These are phyloP conservation scores for Prunella fulvescens DNA, from an alignment of 2,113 vertebrate genomes.

Conservation along the genomic window DNA sequence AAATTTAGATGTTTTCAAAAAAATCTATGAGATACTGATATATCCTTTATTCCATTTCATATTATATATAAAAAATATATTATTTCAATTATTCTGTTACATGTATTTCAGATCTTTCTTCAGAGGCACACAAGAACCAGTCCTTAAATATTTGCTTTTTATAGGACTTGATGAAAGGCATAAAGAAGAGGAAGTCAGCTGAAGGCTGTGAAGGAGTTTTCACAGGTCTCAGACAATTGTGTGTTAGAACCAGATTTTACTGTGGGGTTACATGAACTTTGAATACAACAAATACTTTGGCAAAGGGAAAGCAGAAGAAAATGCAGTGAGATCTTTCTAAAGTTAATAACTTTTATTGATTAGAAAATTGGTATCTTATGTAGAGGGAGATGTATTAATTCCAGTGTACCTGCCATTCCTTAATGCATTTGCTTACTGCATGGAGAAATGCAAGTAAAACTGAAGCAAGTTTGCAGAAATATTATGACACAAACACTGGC, in stretches of 20 bases:
- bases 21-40: not conserved
- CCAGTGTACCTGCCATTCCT: not conserved
- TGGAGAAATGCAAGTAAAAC: not conserved
- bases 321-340: not conserved
- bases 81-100: not conserved
- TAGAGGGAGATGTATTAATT: not conserved
- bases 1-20: not conserved
- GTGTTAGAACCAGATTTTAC: not conserved
- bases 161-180: not conserved
- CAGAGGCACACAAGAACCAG: not conserved
- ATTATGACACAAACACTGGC: not conserved
- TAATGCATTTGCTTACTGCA: not conserved
- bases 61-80: not conserved
- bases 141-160: not conserved
- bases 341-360: not conserved
- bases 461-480: not conserved
- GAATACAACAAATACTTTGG: not conserved
- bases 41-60: not conserved
- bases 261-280: not conserved
- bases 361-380: not conserved
- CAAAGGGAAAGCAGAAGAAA: not conserved
- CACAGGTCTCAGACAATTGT: not conserved
- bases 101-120: not conserved
- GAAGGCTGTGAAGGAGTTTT: not conserved
- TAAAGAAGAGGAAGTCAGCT: not conserved